phyloP scores from a whole-genome alignment of 2,797 vertebrate genomes.

The Labeo calbasu region DNA sequence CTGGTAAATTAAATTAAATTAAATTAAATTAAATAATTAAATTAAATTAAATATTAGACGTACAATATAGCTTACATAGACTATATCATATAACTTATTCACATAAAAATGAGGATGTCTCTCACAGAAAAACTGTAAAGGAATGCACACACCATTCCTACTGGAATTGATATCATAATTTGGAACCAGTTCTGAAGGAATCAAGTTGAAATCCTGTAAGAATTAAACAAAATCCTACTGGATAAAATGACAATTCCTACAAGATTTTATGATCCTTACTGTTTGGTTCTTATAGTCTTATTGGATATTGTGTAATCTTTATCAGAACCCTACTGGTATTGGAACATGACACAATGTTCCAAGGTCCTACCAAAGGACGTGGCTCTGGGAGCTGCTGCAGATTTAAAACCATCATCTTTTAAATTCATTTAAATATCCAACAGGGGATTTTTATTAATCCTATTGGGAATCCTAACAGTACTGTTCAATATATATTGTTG shows the following conservation, averaged over 20 bases:
- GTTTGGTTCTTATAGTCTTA: conserved; percentile 6
- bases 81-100: background rate
- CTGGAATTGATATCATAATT: background rate
- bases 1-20: background rate
- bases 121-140: background rate
- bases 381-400: background rate
- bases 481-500: background rate
- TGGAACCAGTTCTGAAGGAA: background rate
- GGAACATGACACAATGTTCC: background rate
- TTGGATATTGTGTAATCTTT: background rate
- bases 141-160: background rate
- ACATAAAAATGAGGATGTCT: background rate
- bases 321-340: background rate
- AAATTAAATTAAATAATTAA: no score
- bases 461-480: background rate
- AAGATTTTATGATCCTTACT: background rate
- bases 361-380: background rate
- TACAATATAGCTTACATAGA: no score
- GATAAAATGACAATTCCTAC: conserved; percentile 3
- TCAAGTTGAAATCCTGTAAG: background rate
- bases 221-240: background rate
- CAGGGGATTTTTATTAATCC: background rate
- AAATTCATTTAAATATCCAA: background rate
- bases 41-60: background rate
- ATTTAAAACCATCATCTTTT: background rate